Base-by-base conservation (phyloP, 1,140 invertebrate genomes). In the Drosophila jambulina region DNA sequence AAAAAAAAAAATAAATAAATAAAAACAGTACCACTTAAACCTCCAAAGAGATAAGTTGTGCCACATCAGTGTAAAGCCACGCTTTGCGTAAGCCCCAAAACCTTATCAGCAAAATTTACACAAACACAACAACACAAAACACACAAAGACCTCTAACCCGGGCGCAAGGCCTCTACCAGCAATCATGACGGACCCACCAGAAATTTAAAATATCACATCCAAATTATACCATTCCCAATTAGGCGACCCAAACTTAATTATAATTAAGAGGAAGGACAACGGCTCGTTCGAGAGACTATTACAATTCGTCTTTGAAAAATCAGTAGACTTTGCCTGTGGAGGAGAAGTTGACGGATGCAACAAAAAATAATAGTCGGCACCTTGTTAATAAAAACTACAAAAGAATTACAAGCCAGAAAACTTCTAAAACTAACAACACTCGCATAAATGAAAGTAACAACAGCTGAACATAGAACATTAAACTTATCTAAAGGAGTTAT, bases 401-500 rank as follows among this genome's bases (percentile, higher is more conserved):
- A n/a, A n/a, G n/a, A n/a, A n/a, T n/a, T n/a, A n/a, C n/a, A n/a
- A n/a, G n/a, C n/a, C n/a, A n/a, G n/a, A n/a, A n/a, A 61, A 21
- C 38, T 56, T 0, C 15, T 56, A 2, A 64, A 64, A 43, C 49
- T 43, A 17, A 42, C 19, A 32, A 13, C 13, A 64, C 43, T 63
- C 15, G 27, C 34, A 54, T n/a, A 64, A n/a, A 29, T 64, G 12
- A 27, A 34, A 64, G 27, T 25, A 17, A 40, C 38, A 17, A 15
- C 38, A 40, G n/a, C 17, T 40, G 54, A 54, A 63, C 36, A 63
- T 32, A 54, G 43, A 63, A 54, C 61, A 56, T n/a, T 56, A 15
- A 46, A 60, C 57, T 60, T 45, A 15, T 60, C 19, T 17, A 60
- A 46, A 19, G 57, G 42, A 60, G 40, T 60, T 12, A 32, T 60